Percentiles rank a stretch among this genome's conserved stretches.
These are phyloP conservation scores for Hoplias malabaricus DNA, from an alignment of 2,113 vertebrate species.

Conservation along the genomic window DNA sequence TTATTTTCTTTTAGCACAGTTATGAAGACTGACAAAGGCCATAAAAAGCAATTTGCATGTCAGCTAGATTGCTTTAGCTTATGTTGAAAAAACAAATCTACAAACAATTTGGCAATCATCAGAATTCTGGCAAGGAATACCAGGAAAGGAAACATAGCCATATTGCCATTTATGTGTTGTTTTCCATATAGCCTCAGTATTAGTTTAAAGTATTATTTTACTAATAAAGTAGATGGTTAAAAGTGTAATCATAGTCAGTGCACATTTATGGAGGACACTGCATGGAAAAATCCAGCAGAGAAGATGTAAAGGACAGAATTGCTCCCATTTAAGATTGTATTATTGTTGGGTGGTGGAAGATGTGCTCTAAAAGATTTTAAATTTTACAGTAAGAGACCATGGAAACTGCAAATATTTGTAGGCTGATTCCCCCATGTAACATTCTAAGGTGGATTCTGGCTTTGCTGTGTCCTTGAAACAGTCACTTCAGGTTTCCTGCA, in stretches of 20 bases:
- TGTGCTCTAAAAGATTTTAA: constrained; percentile 4
- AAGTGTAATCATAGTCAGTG: not conserved
- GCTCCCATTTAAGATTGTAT: constrained; percentile 2
- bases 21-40: too few relatives aligned
- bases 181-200: too few relatives aligned
- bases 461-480: constrained; percentile 27
- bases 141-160: not conserved
- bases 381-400: not conserved
- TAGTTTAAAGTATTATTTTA: not conserved
- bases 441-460: constrained; percentile 16
- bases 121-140: not conserved
- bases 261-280: constrained; percentile 3
- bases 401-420: not conserved
- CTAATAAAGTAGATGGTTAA: not conserved
- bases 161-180: not conserved
- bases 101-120: not conserved
- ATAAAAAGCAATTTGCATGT: too few relatives aligned
- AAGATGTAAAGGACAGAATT: not conserved
- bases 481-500: not conserved
- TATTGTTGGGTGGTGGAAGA: not conserved
- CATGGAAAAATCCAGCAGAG: not conserved
- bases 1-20: too few relatives aligned
- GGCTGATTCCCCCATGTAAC: not conserved
- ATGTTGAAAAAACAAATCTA: too few relatives aligned
- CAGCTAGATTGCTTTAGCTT: too few relatives aligned